phyloP scores from a whole-genome alignment of 1,140 invertebrate genomes.

The Drosophila sechellia region DNA sequence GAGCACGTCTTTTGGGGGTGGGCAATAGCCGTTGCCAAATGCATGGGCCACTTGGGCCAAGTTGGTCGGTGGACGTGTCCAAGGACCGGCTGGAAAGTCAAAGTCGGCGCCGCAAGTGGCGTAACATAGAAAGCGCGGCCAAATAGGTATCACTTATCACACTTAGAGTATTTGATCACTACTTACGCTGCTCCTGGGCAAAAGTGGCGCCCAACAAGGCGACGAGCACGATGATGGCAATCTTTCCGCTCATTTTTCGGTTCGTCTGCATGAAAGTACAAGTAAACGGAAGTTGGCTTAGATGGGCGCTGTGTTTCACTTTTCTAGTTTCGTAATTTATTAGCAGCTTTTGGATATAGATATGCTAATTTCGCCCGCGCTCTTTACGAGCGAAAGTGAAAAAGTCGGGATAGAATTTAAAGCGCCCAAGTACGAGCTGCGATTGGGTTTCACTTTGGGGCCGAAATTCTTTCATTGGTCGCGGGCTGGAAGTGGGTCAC shows the following conservation, averaged over 20 bases:
- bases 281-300: constrained; percentile 48
- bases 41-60: constrained; percentile 26
- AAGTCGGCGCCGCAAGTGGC: constrained; percentile 29
- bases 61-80: constrained; percentile 35
- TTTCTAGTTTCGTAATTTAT: constrained; percentile 75
- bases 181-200: constrained; percentile 73
- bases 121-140: constrained; percentile 52
- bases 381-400: constrained; percentile 66
- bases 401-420: constrained; percentile 52
- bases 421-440: constrained; percentile 8
- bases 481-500: constrained; percentile 60
- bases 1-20: constrained; percentile 39
- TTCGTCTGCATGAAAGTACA: constrained; percentile 69
- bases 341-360: constrained; percentile 37
- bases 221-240: constrained; percentile 60
- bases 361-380: constrained; percentile 62
- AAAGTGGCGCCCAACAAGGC: constrained; percentile 45
- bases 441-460: constrained; percentile 43
- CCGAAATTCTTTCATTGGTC: constrained; percentile 58
- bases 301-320: constrained; percentile 61
- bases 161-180: constrained; percentile 12
- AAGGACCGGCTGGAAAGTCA: constrained; percentile 41
- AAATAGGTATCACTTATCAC: constrained; percentile 9
- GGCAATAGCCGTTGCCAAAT: constrained; percentile 43
- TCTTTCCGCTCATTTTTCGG: constrained; percentile 54